Evolutionary conservation across 2,888 invertebrate species (phyloP), one percentile per base, ranked within the genome.

Genomic region (Netelia melanura): DNA sequence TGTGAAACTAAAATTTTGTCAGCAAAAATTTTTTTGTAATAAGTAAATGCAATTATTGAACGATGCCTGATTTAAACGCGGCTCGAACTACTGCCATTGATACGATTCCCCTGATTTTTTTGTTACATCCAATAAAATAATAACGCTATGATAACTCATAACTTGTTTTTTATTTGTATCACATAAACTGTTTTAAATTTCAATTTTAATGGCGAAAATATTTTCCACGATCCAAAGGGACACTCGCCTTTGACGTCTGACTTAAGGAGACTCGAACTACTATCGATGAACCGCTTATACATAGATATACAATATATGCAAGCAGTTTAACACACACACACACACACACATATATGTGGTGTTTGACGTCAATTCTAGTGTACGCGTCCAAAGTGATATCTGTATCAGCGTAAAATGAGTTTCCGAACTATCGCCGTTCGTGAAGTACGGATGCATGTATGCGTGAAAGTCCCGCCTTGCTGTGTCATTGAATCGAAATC

Each of bases 361-460:
- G 65, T 76, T 76, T 54, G 79, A 85, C 76, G 65, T 54, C 54
- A 21, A 9, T 56, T 75, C 71, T 76, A 74, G 64, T 68, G 64
- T 65, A 70, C 78, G 62, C 38, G 67, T 2, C 65, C 52, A 38
- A 61, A 76, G 72, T 79, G 25, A 67, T 80, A 75, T 72, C 44
- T 82, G 82, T 76, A 76, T 85, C 80, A 82, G 71, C 75, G 82
- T 82, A 82, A 85, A 85, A 85, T 80, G 82, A 85, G 85, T 85
- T 85, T 85, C 56, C 76, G 67, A 82, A 85, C 78, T 82, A 85
- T 82, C 79, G 79, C 79, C 79, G 75, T 56, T 79, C 38, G 62
- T 30, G 38, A 48, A 30, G 54, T 54, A 58, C 38, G 71, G 56
- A 72, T 84, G 78, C 78, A 81, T 84, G 74, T 74, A 81, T 70